Base-by-base conservation (phyloP, 2,888 invertebrate genomes). In the Clivina fossor region DNA sequence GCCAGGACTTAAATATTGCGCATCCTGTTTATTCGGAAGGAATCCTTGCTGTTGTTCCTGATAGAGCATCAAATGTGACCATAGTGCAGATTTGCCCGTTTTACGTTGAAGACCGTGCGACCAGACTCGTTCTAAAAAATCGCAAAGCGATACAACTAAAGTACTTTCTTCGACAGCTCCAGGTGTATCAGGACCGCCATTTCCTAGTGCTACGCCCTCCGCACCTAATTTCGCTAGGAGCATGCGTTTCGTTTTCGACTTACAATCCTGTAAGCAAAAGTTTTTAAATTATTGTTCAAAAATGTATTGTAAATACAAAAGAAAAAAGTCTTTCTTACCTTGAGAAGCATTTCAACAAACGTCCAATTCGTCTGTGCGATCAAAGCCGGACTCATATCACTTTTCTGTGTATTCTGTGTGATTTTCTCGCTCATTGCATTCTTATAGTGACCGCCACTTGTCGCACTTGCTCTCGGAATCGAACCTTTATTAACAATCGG, bases 161-260 rank as follows among this genome's bases (percentile, higher is more conserved):
- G 98, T 98, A 70, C 95, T 98, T 73, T 99, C 99, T 75, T 99
- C 98, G 0, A 95, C 88, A 11, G 81, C 82, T 0, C 80, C 79
- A n/a, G 79, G 71, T 19, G 78, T 81, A 40, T 93, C 92, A 35
- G 67, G 65, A 3, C 88, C 87, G 32, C 88, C 88, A 61, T 96
- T 89, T 9, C 96, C 96, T 59, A 98, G 75, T 43, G 94, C 95
- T 1, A 93, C 89, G 7, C 97, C 98, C 78, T 99, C 99, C 3
- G 87, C 89, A 1, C 98, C 98, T 89, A 99, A 90, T 78, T 99
- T 99, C 69, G 97, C 96, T n/a, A 99, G 85, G 26, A 99, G 78
- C 95, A 99, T 97, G 62, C 97, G 81, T 76, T 99, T 99, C 1
- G 98, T 99, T 82, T 96, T 90, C 47, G 86, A 85, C 77, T 93